These are phyloP conservation scores for Branchipolynoe longqiensis DNA, from an alignment of 2,888 invertebrate species.

Conservation along the genomic window DNA sequence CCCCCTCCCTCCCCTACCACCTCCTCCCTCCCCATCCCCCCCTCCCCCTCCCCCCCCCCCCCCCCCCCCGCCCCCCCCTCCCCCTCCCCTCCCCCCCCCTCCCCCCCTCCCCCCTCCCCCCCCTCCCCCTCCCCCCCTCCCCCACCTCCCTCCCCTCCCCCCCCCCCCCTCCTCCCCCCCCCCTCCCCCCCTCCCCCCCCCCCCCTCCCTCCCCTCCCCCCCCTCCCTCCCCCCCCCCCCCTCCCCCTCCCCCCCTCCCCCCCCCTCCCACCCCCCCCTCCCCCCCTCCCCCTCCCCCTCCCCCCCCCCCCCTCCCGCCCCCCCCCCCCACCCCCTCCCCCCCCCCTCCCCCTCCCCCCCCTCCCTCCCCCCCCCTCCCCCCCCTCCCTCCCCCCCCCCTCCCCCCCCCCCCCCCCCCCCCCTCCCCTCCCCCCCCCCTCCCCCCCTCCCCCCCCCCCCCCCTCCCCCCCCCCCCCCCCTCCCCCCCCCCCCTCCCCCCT, in stretches of 20 bases:
- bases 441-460: conserved; percentile 5
- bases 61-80: neutral
- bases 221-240: neutral
- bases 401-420: neutral
- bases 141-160: neutral
- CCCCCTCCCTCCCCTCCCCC: neutral
- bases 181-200: neutral
- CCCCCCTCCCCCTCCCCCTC: neutral
- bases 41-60: neutral
- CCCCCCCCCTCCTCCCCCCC: neutral
- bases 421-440: conserved; percentile 12
- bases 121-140: neutral
- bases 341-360: neutral
- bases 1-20: too few species aligned
- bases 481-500: neutral
- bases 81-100: neutral
- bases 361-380: conserved; percentile 3
- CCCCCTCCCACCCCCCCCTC: neutral
- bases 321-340: neutral
- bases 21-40: too few species aligned
- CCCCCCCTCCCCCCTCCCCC: neutral
- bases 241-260: neutral
- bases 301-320: neutral
- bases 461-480: conserved; percentile 1
- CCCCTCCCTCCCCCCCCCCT: neutral